Percentiles rank a stretch among this genome's conserved stretches.
These are phyloP conservation scores for Globodera rostochiensis DNA, from an alignment of 1,140 invertebrate species.

Conservation along the genomic window DNA sequence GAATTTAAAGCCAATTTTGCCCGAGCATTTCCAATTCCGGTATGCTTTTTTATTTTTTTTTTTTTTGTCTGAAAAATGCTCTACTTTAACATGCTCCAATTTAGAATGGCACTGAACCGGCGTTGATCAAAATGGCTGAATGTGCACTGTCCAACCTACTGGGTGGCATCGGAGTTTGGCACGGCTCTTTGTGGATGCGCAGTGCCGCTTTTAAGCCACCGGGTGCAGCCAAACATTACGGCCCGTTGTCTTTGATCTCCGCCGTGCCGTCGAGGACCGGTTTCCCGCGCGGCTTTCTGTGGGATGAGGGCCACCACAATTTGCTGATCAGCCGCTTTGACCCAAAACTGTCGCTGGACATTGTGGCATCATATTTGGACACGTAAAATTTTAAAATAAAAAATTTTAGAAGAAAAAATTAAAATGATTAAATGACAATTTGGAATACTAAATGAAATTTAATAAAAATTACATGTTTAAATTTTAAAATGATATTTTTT, in stretches of 20 bases:
- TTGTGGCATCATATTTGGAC: constrained; percentile 34
- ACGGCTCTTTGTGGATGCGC: constrained; percentile 31
- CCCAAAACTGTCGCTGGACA: constrained; percentile 69
- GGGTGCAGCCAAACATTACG: constrained; percentile 73
- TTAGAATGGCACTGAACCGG: constrained; percentile 13
- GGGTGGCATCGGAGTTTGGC: constrained; percentile 77
- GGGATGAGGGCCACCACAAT: constrained; percentile 99
- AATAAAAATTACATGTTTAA: too few relatives aligned
- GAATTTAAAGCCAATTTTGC: constrained; percentile 23
- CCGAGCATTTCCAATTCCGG: constrained; percentile 19
- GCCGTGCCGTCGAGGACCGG: constrained; percentile 94
- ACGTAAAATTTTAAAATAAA: too few relatives aligned
- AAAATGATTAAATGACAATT: too few relatives aligned
- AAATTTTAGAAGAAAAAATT: not conserved
- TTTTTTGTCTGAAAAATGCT: not conserved
- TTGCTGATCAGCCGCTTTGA: constrained; percentile 87
- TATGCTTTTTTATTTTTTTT: constrained; percentile 1
- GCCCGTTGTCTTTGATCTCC: constrained; percentile 86
- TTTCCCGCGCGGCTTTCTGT: constrained; percentile 95
- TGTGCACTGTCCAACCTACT: constrained; percentile 86
- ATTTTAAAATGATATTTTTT: too few relatives aligned
- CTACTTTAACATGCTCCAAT: not conserved
- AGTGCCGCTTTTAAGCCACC: constrained; percentile 72
- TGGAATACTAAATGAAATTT: too few relatives aligned
- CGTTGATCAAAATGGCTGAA: constrained; percentile 17